A percentile compares a stretch with the other conserved stretches of the same genome.
These are phyloP conservation scores for Drosophila eugracilis DNA, from an alignment of 1,140 invertebrate species.

Conservation along the genomic window DNA sequence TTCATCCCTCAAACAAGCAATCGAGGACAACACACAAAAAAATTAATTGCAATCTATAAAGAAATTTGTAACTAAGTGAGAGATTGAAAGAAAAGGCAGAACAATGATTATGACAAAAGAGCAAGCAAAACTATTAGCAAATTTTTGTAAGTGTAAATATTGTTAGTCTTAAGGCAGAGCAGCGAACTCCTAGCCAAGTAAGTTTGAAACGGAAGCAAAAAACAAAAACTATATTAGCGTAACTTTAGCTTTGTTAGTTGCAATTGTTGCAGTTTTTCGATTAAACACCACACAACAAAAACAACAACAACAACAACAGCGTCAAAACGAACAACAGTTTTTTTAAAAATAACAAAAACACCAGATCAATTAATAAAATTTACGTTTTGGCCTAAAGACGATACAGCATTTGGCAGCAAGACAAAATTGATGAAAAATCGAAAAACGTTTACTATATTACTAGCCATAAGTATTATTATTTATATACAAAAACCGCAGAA, in stretches of 20 bases:
- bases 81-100: slow-evolving; percentile 16
- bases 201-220: slow-evolving; percentile 55
- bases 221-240: slow-evolving; percentile 55
- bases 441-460: slow-evolving; percentile 81
- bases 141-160: slow-evolving; percentile 79
- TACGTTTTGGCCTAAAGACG: slow-evolving; percentile 58
- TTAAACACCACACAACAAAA: slow-evolving; percentile 47
- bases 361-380: slow-evolving; percentile 59
- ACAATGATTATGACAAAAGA: slow-evolving; percentile 48
- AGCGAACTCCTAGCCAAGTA: slow-evolving; percentile 64
- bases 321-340: slow-evolving; percentile 30
- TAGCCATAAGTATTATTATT: slow-evolving; percentile 83
- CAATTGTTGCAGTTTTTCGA: slow-evolving; percentile 82
- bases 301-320: slow-evolving; percentile 27
- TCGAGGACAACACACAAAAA: slow-evolving; percentile 48
- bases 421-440: slow-evolving; percentile 53
- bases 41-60: slow-evolving; percentile 64
- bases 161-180: slow-evolving; percentile 56
- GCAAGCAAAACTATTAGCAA: slow-evolving; percentile 76
- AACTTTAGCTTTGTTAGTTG: slow-evolving; percentile 81
- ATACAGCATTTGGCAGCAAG: slow-evolving; percentile 27
- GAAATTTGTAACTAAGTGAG: slow-evolving; percentile 30
- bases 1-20: slow-evolving; percentile 41
- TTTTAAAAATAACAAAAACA: slow-evolving; percentile 24
- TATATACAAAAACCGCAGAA: slow-evolving; percentile 74